Base-by-base conservation (phyloP, 2,888 invertebrate species). In the Ectemnius continuus region DNA sequence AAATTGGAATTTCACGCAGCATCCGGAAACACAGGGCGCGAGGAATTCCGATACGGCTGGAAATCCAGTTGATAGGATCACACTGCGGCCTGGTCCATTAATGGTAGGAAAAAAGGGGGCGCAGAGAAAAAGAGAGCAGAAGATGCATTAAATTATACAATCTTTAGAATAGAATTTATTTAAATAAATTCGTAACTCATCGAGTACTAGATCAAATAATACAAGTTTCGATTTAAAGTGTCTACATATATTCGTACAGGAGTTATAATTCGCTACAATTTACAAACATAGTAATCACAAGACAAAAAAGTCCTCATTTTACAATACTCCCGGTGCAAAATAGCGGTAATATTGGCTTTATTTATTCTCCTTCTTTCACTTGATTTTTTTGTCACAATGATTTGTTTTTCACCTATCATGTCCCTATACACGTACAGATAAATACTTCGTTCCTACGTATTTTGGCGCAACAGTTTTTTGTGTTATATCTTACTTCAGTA, bases 91-190 rank as follows among this genome's bases (percentile, higher is more conserved):
- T 6, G 5, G 8, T 36, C 36, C 11, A 36, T 6, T 36, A 11
- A 11, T 36, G 8, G 52, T 16, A 2, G 52, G 52, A 5, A 52
- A 16, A 8, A n/a, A 13, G 48, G 16, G 52, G 52, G 52, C 52
- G 36, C n/a, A 36, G 56, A 62, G 26, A 36, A 72, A 73, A 56
- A 63, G 52, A 63, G 52, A 74, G 71, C 73, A 48, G 47, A 64
- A 81, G 70, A 76, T 75, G 69, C 70, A 80, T 81, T 80, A 81
- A 86, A 86, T 86, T 84, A 86, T 87, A 87, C 83, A 87, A 88
- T 88, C 82, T 88, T 86, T 86, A 86, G 85, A 87, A 86, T 86
- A 86, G 84, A 83, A 88, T 88, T 88, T 88, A 88, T 88, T 88
- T 86, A 88, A 88, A 87, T 88, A 75, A 78, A 77, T 67, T 75